Base-by-base conservation (phyloP, 2,797 vertebrate species). In the Notolepis coatsorum region DNA sequence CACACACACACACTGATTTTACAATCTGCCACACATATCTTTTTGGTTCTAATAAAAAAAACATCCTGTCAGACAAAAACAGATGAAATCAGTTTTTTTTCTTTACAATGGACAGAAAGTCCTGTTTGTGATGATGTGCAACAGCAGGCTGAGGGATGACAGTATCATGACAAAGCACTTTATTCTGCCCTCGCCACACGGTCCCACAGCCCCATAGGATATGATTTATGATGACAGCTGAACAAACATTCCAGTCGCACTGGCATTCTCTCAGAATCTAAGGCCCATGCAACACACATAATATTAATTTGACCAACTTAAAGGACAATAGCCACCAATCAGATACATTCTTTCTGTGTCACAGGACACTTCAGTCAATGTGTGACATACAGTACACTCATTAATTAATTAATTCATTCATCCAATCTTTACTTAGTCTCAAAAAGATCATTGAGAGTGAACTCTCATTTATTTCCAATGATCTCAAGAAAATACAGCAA, bases 221-320 rank as follows among this genome's bases (percentile, higher is more conserved):
- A 50, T 74, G 76, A 90, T 83, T 69, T 71, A 85, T 71, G 62
- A 38, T 46, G 81, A 85, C 87, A 84, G 80, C 68, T 80, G 72
- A 84, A 85, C 65, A 79, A 79, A 81, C 75, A 79, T 73, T 64
- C 80, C 82, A 88, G 73, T 87, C 84, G 84, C 57, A 20, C 53
- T 53, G 74, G 50, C 52, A 57, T 13, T 17, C 21, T 48, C 8
- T 70, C 62, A 66, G 42, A 63, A 35, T 65, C 45, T 56, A 64
- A 45, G 39, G 53, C 31, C 5, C 13, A 52, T 17, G 27, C 54
- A 18, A 58, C 2, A 0, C 52, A 66, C 30, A 49, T 3, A 37
- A 27, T n/a, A n/a, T n/a, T n/a, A n/a, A n/a, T n/a, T n/a, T n/a
- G n/a, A n/a, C n/a, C n/a, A n/a, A n/a, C n/a, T n/a, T n/a, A n/a